These are phyloP conservation scores for Ashinkailepas kermadecensis DNA, from an alignment of 2,888 invertebrate genomes.

Conservation along the genomic window DNA sequence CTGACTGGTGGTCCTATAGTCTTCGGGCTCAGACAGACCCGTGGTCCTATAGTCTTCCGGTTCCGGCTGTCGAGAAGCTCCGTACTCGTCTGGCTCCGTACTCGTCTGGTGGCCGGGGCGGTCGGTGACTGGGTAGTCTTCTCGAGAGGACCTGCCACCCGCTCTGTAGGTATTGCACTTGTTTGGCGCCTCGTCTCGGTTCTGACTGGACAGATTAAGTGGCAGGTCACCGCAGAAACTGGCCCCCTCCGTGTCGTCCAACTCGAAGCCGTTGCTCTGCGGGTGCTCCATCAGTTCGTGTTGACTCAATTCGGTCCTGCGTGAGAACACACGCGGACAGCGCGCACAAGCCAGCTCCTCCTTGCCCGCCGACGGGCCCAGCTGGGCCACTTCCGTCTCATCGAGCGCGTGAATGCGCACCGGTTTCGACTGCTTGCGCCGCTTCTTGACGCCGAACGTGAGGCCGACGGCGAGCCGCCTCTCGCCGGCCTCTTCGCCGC, in stretches of 20 bases:
- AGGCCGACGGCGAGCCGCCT: neutral
- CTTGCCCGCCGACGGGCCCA: neutral
- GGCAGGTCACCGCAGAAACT: conserved; percentile 13
- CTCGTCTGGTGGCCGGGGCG: neutral
- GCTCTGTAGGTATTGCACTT: neutral
- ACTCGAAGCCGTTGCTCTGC: too few species aligned
- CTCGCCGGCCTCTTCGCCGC: neutral
- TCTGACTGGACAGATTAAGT: conserved; percentile 29
- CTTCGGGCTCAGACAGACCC: neutral
- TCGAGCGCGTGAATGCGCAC: conserved; percentile 43
- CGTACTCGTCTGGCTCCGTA: neutral
- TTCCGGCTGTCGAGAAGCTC: neutral
- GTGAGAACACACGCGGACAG: conserved; percentile 1
- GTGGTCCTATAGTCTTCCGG: neutral
- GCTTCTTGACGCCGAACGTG: conserved; percentile 57
- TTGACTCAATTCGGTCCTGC: neutral
- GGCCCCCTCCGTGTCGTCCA: too few species aligned
- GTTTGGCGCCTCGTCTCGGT: neutral
- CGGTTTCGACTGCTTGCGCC: conserved; percentile 86
- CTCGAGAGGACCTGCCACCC: neutral
- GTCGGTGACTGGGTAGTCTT: neutral
- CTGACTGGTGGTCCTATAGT: neutral
- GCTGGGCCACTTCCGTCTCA: conserved; percentile 6
- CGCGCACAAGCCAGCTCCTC: neutral
- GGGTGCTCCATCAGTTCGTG: neutral